These are phyloP conservation scores for Peromyscus leucopus DNA, from an alignment of 2,113 vertebrate species.

Conservation along the genomic window DNA sequence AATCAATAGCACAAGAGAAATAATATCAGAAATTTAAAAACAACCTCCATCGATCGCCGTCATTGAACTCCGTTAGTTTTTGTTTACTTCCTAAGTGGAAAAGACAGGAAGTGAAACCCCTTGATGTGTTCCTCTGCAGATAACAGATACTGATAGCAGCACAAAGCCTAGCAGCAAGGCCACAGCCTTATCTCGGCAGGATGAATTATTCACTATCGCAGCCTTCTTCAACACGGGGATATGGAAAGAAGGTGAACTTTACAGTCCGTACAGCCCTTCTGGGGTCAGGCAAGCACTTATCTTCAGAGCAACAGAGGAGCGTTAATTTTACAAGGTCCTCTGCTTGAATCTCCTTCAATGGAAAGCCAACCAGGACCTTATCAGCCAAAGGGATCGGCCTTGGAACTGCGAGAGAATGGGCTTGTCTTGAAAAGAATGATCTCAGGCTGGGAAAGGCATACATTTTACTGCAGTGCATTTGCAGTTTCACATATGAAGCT, in stretches of 20 bases:
- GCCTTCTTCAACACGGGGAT: constrained; percentile 28
- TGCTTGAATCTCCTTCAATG: constrained; percentile 38
- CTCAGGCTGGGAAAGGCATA: neutral
- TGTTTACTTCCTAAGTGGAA: neutral
- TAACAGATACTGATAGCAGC: constrained; percentile 35
- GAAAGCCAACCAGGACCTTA: constrained; percentile 49
- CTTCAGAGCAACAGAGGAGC: constrained; percentile 74
- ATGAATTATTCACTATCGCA: constrained; percentile 67
- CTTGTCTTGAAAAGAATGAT: constrained; percentile 67
- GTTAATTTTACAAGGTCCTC: constrained; percentile 65
- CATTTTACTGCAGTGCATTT: constrained; percentile 56
- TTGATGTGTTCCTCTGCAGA: neutral
- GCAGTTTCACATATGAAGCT: constrained; percentile 46
- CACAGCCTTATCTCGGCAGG: constrained; percentile 50
- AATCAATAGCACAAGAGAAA: constrained; percentile 9
- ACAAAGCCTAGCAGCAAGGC: constrained; percentile 39
- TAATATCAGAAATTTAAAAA: constrained; percentile 42
- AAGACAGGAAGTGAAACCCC: neutral
- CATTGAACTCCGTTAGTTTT: constrained; percentile 50
- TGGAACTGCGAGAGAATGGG: constrained; percentile 59
- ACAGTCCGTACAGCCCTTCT: constrained; percentile 38
- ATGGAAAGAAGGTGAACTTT: constrained; percentile 62
- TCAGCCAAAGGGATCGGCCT: constrained; percentile 59
- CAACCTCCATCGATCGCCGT: neutral
- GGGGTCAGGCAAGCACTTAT: constrained; percentile 70